Evolutionary conservation across 1,140 invertebrate genomes (phyloP).

Genomic region (Zaprionus lachaisei): DNA sequence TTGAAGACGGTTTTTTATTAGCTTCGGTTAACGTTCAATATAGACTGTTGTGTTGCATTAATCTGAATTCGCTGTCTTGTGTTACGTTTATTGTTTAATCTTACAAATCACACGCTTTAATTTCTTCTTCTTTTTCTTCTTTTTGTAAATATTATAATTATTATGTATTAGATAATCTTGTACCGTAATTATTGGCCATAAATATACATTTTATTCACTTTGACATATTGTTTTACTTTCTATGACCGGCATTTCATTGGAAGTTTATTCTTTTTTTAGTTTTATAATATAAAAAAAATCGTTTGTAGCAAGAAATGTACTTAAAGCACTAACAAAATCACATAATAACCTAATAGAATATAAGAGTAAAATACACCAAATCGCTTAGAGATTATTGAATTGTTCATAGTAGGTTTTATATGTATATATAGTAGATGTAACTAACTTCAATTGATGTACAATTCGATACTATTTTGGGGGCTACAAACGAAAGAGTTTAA

Average conservation of each 20-base stretch:
- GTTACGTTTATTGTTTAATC: slow-evolving; percentile 77
- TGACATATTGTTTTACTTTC: slow-evolving; percentile 35
- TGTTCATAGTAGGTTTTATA: slow-evolving; percentile 10
- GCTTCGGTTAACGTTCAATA: slow-evolving; percentile 56
- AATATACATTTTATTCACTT: slow-evolving; percentile 39
- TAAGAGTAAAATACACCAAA: slow-evolving; percentile 48
- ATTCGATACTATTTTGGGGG: slow-evolving; percentile 1
- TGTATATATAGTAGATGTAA: slow-evolving; percentile 8
- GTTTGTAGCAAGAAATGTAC: slow-evolving; percentile 66
- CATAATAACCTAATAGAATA: slow-evolving; percentile 76
- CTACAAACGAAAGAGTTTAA: neutral
- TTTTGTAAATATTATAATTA: slow-evolving; percentile 55
- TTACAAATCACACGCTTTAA: slow-evolving; percentile 54
- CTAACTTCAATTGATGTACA: slow-evolving; percentile 16
- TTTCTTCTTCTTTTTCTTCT: neutral
- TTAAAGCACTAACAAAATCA: slow-evolving; percentile 78
- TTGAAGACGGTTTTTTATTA: slow-evolving; percentile 67
- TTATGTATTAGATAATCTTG: slow-evolving; percentile 60
- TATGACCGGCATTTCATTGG: slow-evolving; percentile 54
- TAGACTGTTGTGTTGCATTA: slow-evolving; percentile 45
- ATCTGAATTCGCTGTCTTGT: slow-evolving; percentile 78
- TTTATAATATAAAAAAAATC: slow-evolving; percentile 46
- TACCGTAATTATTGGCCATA: slow-evolving; percentile 57
- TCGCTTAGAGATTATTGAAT: slow-evolving; percentile 23
- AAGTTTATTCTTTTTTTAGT: slow-evolving; percentile 47